Base-by-base conservation (phyloP, 2,888 invertebrate genomes). In the Dicyrtoma fusca region DNA sequence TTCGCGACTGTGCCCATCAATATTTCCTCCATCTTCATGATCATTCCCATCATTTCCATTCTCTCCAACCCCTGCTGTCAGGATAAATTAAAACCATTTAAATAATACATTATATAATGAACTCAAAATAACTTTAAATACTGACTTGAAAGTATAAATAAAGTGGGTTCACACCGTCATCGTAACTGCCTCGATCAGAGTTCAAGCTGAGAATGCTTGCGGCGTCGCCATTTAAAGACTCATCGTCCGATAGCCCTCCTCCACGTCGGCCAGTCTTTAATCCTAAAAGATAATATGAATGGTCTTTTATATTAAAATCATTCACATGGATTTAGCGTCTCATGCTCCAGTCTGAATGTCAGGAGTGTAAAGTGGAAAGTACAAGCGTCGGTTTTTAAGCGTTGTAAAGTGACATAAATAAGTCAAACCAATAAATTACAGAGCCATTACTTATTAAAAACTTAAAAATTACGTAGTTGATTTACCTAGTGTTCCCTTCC, bases 1-100 rank as follows among this genome's bases (percentile, higher is more conserved):
- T 79, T 92, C 92, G 14, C 74, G 72, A 59, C 72, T 73, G 21
- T 73, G 70, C 55, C 63, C 19, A 1, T 66, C 64, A 21, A 74
- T 59, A 8, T 68, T 64, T 47, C 71, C 74, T 26, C 74, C 73
- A 8, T 78, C 79, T 17, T 80, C 79, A 23, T 74, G 63, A 1
- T 78, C 77, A 21, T 49, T 44, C 2, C 77, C 77, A 47, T 73
- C 71, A 47, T 80, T 80, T 45, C 80, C 78, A 68, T 77, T 80
- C 21, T 79, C 79, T 34, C 34, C 76, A 69, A 57, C 47, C 69
- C 59, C 53, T 57, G 64, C 34, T 19, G 55, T 1, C 55, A 34
- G 47, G 10, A 72, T n/a, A 34, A 64, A n/a, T 65, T 3, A 4
- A 21, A n/a, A 64, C 19, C 17, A 34, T 53, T 23, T 14, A 11